phyloP scores from a whole-genome alignment of 2,797 vertebrate genomes.

The Pampus argenteus region DNA sequence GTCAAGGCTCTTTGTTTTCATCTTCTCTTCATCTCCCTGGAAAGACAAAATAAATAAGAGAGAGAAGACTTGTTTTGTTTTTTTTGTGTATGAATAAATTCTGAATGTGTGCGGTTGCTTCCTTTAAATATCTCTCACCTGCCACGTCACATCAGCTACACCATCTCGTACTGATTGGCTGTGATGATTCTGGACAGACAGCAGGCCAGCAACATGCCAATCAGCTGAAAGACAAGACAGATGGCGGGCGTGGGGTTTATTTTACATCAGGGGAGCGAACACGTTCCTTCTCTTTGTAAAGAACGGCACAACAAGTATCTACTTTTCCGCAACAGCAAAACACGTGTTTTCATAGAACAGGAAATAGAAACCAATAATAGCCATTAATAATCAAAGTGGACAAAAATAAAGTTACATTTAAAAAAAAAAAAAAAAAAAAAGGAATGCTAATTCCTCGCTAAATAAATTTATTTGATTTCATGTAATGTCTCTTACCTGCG shows the following conservation, averaged over 20 bases:
- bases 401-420: too few relatives aligned
- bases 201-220: conserved; percentile 98
- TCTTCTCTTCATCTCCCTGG: conserved; percentile 73
- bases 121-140: conserved; percentile 56
- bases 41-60: conserved; percentile 30
- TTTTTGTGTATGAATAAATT: neutral
- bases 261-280: neutral
- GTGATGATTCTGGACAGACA: conserved; percentile 99
- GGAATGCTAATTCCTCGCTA: too few relatives aligned
- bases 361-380: too few relatives aligned
- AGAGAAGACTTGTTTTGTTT: too few relatives aligned
- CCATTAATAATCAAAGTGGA: too few relatives aligned
- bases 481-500: conserved; percentile 92
- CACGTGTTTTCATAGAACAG: neutral
- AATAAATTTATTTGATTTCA: too few relatives aligned
- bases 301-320: too few relatives aligned
- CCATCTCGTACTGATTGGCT: conserved; percentile 99
- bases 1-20: conserved; percentile 52
- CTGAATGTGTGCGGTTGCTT: neutral
- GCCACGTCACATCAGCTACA: conserved; percentile 87
- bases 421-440: too few relatives aligned
- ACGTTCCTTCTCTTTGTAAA: neutral
- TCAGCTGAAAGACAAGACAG: conserved; percentile 86
- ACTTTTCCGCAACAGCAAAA: neutral
- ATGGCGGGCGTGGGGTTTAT: neutral